Percentiles rank a stretch among this genome's conserved stretches.
Evolutionary conservation across 2,113 vertebrate genomes (phyloP).

Genomic region (Halcyon malimbica): DNA sequence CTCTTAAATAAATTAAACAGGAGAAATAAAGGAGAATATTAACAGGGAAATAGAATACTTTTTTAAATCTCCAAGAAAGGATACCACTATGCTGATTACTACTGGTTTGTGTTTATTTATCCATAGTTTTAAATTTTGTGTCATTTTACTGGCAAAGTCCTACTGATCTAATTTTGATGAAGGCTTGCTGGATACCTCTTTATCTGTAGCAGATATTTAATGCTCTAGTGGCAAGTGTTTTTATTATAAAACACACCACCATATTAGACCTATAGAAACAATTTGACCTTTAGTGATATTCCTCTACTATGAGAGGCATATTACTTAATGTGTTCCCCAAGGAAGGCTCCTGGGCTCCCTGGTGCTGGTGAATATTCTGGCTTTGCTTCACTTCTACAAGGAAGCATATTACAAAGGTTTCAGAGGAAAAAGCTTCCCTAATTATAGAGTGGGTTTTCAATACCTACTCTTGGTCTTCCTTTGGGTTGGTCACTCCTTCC

Average conservation of each 20-base stretch:
- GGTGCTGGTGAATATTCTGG: not conserved
- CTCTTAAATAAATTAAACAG: not conserved
- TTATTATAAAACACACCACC: not conserved
- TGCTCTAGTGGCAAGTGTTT: not conserved
- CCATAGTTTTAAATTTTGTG: not conserved
- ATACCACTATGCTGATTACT: not conserved
- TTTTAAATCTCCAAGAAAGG: not conserved
- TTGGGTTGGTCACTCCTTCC: not conserved
- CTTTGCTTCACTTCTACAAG: not conserved
- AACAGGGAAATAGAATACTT: not conserved
- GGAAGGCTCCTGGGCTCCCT: not conserved
- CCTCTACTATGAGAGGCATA: not conserved
- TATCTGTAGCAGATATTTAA: not conserved
- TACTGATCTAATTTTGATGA: not conserved
- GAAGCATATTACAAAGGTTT: not conserved
- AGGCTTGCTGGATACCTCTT: not conserved
- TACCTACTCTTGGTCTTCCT: not conserved
- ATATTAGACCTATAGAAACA: not conserved
- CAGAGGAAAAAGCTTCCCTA: not conserved
- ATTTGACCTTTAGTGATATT: not conserved
- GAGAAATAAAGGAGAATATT: not conserved
- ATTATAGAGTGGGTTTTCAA: not conserved
- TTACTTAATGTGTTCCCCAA: not conserved
- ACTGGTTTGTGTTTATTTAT: not conserved
- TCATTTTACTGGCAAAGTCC: not conserved